These are phyloP conservation scores for Eretmodus cyanostictus DNA, from an alignment of 2,113 vertebrate genomes.

Conservation along the genomic window DNA sequence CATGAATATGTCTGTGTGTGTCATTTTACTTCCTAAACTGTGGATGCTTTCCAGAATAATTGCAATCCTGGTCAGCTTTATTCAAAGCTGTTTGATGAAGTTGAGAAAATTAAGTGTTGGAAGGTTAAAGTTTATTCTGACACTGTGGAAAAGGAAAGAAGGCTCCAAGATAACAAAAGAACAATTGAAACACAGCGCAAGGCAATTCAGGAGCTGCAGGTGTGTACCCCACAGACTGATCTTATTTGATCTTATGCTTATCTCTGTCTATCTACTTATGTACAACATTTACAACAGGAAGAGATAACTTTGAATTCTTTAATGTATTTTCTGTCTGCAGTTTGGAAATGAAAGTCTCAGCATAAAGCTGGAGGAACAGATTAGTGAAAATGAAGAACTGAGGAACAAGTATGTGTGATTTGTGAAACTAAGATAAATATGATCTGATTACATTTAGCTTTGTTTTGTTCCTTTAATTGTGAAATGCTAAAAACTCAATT, in stretches of 20 bases:
- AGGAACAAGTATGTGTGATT: constrained; percentile 79
- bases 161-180: constrained; percentile 82
- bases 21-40: neutral
- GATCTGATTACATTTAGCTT: neutral
- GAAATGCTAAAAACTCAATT: neutral
- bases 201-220: constrained; percentile 91
- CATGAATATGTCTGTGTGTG: neutral
- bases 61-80: constrained; percentile 76
- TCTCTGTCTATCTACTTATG: neutral
- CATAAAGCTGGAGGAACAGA: constrained; percentile 86
- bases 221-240: constrained; percentile 43
- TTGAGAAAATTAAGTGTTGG: constrained; percentile 89
- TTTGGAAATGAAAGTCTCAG: constrained; percentile 91
- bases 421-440: neutral
- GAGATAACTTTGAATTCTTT: neutral
- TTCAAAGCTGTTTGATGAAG: constrained; percentile 86
- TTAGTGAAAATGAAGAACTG: constrained; percentile 86
- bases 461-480: neutral
- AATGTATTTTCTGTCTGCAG: constrained; percentile 56
- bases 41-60: constrained; percentile 65
- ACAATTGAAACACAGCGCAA: constrained; percentile 86
- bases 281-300: neutral
- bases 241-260: neutral
- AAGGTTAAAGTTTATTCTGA: constrained; percentile 80
- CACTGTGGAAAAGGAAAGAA: constrained; percentile 79